Evolutionary conservation across 2,888 invertebrate species (phyloP), one percentile per base, ranked within the genome.

Genomic region (Diadegma fenestrale): DNA sequence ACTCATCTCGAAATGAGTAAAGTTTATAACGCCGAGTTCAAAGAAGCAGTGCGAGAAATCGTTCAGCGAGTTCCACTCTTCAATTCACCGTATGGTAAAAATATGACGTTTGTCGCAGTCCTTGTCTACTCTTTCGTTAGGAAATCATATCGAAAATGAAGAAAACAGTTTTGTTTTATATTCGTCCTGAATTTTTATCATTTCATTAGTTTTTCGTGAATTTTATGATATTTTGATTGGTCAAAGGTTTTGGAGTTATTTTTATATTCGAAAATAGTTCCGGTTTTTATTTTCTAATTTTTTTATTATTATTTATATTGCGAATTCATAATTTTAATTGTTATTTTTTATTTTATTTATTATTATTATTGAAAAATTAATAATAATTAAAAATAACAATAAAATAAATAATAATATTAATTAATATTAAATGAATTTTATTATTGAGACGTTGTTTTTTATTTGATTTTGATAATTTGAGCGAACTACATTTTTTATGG

Each of bases 41-140:
- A 88, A 76, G 88, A 88, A 86, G 91, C 92, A 5, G 64, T 92
- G n/a, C 83, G 88, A 75, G 92, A 92, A 69, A 91, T 92, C 22
- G 89, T 91, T 7, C 87, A 89, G 41, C 88, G 89, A 64, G 90
- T 90, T 41, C 71, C 89, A 1, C 86, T 87, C 63, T 86, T 91
- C 64, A 88, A 90, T 81, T 90, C 90, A 19, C 90, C 90, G 45
- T 88, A 88, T 61, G 91, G 91, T 91, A 89, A 58, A 58, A 58
- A 58, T 58, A 58, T 26, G 54, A 26, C 10, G 26, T 58, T 58
- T 6, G 58, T 58, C 54, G 22, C 54, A 12, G 12, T 4, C 26
- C 22, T 54, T 54, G 22, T 54, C 8, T 12, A 5, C 26, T 22
- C 22, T 54, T 22, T 12, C 12, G 12, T 22, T 54, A 1, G 3